Evolutionary conservation across 2,113 vertebrate genomes (phyloP), one percentile per base, ranked within the genome.

Genomic region (Corvus hawaiiensis): DNA sequence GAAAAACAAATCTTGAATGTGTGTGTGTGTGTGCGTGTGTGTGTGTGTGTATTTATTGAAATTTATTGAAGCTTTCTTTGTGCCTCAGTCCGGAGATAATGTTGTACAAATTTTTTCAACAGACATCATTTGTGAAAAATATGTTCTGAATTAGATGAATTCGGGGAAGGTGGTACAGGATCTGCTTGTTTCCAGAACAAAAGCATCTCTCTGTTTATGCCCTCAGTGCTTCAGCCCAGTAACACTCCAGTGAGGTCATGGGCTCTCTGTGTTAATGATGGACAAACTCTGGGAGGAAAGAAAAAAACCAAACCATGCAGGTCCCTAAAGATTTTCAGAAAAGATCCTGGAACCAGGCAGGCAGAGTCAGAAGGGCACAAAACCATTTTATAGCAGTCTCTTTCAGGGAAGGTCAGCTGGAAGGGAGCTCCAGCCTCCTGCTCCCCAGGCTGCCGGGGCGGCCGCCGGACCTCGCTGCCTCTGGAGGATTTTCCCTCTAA

Each of bases 391-490:
- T 7, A n/a, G 37, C 77, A 28, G 28, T 28, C 3, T 3, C 7
- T 11, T n/a, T 22, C 2, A 54, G 12, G 11, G n/a, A 35, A 54
- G 37, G 18, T 59, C 21, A 63, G 10, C 44, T 37, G 56, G 46
- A 59, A 46, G 0, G 4, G 11, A 83, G 16, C 16, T 52, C 22
- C 63, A 39, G 13, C 32, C 26, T 44, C 48, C 41, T 44, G 8
- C 23, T 73, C 20, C 35, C 32, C 8, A 2, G 7, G 3, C 43
- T 43, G 43, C 8, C 8, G 7, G 13, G 24, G 2, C 0, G 1
- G 62, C 24, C 7, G 12, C 44, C 1, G 16, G 39, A 33, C 21
- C 1, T 0, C 0, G 0, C 33, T 61, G 55, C 55, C 24, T 19
- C 62, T 63, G 59, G 48, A 63, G 51, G 20, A 35, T 28, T n/a